Percentiles rank a stretch among this genome's conserved stretches.
phyloP scores from a whole-genome alignment of 1,140 invertebrate genomes.

The Orussus abietinus region DNA sequence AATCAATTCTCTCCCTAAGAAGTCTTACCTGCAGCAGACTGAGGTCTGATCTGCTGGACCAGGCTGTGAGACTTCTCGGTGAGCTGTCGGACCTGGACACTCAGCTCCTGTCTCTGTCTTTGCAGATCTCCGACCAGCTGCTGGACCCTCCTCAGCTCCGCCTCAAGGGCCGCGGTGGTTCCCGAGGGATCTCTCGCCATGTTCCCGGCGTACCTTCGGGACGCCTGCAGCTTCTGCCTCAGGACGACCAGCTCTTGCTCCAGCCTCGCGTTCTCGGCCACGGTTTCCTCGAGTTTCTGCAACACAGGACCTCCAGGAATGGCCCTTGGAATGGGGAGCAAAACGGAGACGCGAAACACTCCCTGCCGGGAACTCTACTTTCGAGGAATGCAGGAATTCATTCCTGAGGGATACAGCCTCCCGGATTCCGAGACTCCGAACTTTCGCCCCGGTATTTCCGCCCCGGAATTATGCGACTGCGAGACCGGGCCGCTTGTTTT shows the following conservation, averaged over 20 bases:
- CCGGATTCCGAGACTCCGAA: no score
- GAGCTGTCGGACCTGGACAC: constrained; percentile 74
- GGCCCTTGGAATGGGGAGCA: no score
- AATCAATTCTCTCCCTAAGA: no score
- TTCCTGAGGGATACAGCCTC: neutral
- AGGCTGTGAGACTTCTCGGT: constrained; percentile 69
- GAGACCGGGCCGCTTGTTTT: no score
- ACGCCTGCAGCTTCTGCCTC: constrained; percentile 76
- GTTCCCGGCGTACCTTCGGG: constrained; percentile 43
- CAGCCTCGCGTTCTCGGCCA: constrained; percentile 80
- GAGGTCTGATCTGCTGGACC: constrained; percentile 53
- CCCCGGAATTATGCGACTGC: no score
- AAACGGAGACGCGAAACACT: no score
- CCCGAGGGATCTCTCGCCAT: constrained; percentile 47
- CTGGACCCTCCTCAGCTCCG: constrained; percentile 78
- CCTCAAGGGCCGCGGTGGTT: constrained; percentile 67
- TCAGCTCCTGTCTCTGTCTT: constrained; percentile 76
- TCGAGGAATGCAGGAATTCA: neutral
- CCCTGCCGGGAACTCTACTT: no score
- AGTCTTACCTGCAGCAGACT: constrained; percentile 35
- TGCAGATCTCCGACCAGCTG: constrained; percentile 79
- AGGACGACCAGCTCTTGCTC: constrained; percentile 84
- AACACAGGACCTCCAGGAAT: constrained; percentile 22
- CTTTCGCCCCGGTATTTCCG: no score
- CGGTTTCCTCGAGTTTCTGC: constrained; percentile 85